Conservation (phyloP, 2,113 vertebrate genomes). For the Pygoscelis adeliae region DNA sequence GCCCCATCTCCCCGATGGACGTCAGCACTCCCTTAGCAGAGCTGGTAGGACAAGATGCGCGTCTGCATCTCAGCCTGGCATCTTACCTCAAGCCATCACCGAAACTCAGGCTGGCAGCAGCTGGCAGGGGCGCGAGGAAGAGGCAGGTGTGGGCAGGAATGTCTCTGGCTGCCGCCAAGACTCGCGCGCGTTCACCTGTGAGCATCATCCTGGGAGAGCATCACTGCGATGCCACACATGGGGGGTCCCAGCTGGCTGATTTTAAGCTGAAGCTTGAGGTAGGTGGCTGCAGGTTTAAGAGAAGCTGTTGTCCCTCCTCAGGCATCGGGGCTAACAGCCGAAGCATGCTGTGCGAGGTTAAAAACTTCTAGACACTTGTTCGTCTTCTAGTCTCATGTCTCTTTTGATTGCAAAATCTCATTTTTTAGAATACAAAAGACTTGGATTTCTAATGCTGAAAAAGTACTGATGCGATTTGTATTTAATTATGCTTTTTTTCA, state of each 20-base stretch:
- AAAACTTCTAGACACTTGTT: background rate
- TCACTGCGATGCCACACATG: fast-evolving
- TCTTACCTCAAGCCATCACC: background rate
- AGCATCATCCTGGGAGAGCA: background rate
- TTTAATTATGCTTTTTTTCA: background rate
- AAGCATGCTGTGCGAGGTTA: background rate
- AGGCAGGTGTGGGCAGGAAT: background rate
- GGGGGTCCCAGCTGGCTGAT: background rate
- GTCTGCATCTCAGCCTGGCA: background rate
- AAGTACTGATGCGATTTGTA: background rate
- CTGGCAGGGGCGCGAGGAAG: background rate
- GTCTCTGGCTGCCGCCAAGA: background rate
- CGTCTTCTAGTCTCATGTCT: background rate
- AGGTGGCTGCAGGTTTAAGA: background rate
- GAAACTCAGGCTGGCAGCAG: background rate
- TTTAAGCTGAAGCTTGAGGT: background rate
- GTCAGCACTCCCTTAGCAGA: background rate
- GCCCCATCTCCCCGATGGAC: background rate
- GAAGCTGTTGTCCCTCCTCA: background rate
- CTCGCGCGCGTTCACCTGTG: fast-evolving
- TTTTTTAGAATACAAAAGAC: background rate
- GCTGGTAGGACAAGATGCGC: background rate
- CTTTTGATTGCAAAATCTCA: background rate
- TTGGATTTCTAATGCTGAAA: background rate
- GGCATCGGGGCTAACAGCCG: background rate